Evolutionary conservation across 1,140 invertebrate species (phyloP).

Genomic region (Pseudomyrmex flavicornis): DNA sequence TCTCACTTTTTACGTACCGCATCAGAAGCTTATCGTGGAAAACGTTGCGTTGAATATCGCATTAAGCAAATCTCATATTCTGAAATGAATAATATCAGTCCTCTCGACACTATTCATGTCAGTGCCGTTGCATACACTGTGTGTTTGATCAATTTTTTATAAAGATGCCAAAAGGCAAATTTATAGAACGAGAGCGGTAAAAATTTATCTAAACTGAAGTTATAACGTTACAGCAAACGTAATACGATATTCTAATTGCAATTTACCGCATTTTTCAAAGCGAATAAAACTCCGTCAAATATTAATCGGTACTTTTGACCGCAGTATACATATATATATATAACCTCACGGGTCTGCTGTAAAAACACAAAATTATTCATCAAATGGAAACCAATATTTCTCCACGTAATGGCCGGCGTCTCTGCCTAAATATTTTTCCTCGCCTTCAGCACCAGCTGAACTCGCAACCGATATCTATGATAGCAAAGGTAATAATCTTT

Average conservation of each 20-base stretch:
- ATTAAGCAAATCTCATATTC: slow-evolving; percentile 38
- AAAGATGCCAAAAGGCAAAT: background rate
- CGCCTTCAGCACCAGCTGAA: background rate
- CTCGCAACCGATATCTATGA: background rate
- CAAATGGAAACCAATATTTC: slow-evolving; percentile 47
- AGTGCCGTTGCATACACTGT: background rate
- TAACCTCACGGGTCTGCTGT: background rate
- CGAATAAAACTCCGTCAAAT: background rate
- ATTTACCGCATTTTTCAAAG: background rate
- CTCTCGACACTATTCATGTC: background rate
- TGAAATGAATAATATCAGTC: slow-evolving; percentile 18
- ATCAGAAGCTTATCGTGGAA: slow-evolving; percentile 23
- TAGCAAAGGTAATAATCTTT: slow-evolving; percentile 30
- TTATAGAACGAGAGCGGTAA: background rate
- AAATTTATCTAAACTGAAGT: background rate
- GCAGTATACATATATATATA: background rate
- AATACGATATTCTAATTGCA: slow-evolving; percentile 23
- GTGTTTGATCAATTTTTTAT: slow-evolving; percentile 22
- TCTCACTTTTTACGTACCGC: background rate
- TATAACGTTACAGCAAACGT: background rate
- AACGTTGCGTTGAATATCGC: slow-evolving; percentile 26
- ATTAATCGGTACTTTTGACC: slow-evolving; percentile 23
- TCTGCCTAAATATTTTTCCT: slow-evolving; percentile 47
- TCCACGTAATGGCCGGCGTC: slow-evolving; percentile 15
- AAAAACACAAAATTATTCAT: slow-evolving; percentile 40